Conservation (phyloP, 2,888 invertebrate genomes). For the Calliphora vomitoria region DNA sequence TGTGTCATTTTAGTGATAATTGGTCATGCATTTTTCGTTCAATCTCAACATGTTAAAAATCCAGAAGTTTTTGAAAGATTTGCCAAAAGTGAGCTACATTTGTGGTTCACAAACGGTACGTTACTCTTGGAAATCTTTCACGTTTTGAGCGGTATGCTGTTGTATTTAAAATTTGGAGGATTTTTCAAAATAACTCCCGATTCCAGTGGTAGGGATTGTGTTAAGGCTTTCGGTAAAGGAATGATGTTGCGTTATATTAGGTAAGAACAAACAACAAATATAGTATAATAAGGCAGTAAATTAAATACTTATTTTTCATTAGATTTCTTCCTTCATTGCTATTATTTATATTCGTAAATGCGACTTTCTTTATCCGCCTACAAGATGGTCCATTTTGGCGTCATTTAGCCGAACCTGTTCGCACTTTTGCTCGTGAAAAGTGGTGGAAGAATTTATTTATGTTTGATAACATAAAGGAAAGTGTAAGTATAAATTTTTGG, state of each 20-base stretch:
- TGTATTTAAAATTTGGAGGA: constrained; percentile 79
- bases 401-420: constrained; percentile 80
- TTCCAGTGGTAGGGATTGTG: constrained; percentile 71
- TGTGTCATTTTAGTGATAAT: constrained; percentile 78
- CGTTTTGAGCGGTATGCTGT: constrained; percentile 86
- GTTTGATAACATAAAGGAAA: constrained; percentile 82
- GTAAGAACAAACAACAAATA: constrained; percentile 1
- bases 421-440: constrained; percentile 80
- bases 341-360: constrained; percentile 78
- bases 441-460: constrained; percentile 84
- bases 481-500: constrained; percentile 73
- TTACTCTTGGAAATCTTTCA: constrained; percentile 86
- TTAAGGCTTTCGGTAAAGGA: constrained; percentile 76
- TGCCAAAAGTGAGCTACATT: constrained; percentile 75
- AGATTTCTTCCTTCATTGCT: constrained; percentile 80
- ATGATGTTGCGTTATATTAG: constrained; percentile 59
- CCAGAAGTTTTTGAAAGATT: constrained; percentile 79
- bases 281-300: too few species aligned
- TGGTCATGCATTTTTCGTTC: constrained; percentile 78
- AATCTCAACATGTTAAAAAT: constrained; percentile 79
- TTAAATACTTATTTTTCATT: constrained; percentile 6
- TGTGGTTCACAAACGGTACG: constrained; percentile 85
- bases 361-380: constrained; percentile 82
- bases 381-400: constrained; percentile 85
- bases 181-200: constrained; percentile 72